phyloP scores from a whole-genome alignment of 2,888 invertebrate genomes.

The Nomada flava region DNA sequence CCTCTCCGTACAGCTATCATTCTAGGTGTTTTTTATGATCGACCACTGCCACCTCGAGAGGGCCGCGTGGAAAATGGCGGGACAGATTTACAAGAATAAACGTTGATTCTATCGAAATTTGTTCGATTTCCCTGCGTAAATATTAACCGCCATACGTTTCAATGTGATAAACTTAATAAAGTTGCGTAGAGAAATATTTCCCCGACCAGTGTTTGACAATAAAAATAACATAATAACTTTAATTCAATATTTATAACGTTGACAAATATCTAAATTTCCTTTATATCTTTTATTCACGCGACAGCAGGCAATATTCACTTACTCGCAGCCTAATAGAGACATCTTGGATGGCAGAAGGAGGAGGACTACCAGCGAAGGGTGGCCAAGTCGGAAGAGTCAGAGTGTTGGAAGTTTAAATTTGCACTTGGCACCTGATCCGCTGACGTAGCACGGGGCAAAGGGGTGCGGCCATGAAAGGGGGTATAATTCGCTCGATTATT shows the following conservation, averaged over 20 bases:
- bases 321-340: background rate
- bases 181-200: no score
- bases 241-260: no score
- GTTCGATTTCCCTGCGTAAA: no score
- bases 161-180: no score
- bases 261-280: no score
- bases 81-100: conserved; percentile 4
- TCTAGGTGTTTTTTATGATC: conserved; percentile 63
- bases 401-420: conserved; percentile 63
- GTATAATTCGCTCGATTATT: conserved; percentile 73
- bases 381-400: conserved; percentile 14
- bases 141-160: no score
- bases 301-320: background rate
- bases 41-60: conserved; percentile 72
- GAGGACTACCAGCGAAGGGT: background rate
- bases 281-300: background rate
- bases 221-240: no score
- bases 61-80: conserved; percentile 25
- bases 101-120: background rate
- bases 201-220: no score
- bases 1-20: conserved; percentile 7
- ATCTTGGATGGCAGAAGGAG: background rate
- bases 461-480: conserved; percentile 36
- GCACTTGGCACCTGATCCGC: conserved; percentile 72
- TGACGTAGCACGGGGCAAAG: conserved; percentile 51